phyloP scores from a whole-genome alignment of 2,888 invertebrate species.

The Bhutanitis thaidina region DNA sequence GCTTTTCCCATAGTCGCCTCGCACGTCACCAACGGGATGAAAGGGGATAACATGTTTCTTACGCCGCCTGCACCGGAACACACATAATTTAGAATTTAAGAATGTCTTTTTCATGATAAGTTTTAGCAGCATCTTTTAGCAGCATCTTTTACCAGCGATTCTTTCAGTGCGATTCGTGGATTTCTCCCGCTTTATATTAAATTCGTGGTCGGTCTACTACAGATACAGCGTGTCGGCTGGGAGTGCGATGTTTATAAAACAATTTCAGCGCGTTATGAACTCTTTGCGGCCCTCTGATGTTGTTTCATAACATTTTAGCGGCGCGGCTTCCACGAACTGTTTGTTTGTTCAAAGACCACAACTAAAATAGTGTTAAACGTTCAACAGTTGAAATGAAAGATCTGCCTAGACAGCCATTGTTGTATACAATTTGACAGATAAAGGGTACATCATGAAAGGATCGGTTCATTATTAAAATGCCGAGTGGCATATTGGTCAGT shows the following conservation, averaged over 20 bases:
- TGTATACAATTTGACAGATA: neutral
- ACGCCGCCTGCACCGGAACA: no score
- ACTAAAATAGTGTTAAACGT: slow-evolving; percentile 1
- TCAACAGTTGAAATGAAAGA: neutral
- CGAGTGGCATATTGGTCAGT: no score
- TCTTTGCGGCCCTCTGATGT: slow-evolving; percentile 40
- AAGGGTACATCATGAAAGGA: no score
- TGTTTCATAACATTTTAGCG: slow-evolving; percentile 53
- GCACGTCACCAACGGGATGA: no score
- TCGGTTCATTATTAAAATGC: no score
- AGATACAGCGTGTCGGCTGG: slow-evolving; percentile 20
- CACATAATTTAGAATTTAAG: no score
- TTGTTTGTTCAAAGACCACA: slow-evolving; percentile 23
- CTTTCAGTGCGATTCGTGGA: no score
- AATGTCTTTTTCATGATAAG: no score
- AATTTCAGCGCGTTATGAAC: slow-evolving; percentile 45
- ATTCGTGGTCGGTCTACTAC: slow-evolving; percentile 7
- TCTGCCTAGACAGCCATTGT: neutral
- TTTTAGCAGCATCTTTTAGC: no score
- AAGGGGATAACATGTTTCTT: no score
- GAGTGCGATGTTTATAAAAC: slow-evolving; percentile 42
- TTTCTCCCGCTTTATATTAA: slow-evolving; percentile 2
- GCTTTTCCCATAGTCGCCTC: no score
- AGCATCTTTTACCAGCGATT: no score
- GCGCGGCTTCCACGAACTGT: slow-evolving; percentile 37